Percentiles rank a stretch among this genome's conserved stretches.
Conservation (phyloP, 1,140 invertebrate species). For the Harlomillsia oculata region DNA sequence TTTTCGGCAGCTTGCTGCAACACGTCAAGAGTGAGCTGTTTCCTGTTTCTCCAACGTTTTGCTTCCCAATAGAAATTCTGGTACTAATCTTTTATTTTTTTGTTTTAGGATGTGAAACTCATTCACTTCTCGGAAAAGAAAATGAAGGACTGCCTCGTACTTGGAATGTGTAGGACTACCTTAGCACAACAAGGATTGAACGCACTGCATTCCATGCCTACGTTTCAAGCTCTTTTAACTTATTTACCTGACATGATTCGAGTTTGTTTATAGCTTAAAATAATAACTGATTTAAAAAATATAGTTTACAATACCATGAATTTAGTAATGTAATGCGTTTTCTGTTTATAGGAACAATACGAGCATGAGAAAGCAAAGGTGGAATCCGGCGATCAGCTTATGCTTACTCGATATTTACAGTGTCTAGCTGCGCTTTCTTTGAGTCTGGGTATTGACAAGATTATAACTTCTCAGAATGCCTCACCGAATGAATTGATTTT, state of each 20-base stretch:
- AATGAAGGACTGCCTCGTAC: slow-evolving; percentile 42
- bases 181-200: slow-evolving; percentile 48
- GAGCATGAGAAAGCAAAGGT: slow-evolving; percentile 49
- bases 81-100: not conserved
- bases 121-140: slow-evolving; percentile 43
- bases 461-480: slow-evolving; percentile 45
- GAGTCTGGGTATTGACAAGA: slow-evolving; percentile 47
- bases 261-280: slow-evolving; percentile 2
- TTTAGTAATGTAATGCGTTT: too few relatives aligned
- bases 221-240: slow-evolving; percentile 46
- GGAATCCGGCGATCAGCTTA: slow-evolving; percentile 50
- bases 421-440: slow-evolving; percentile 49
- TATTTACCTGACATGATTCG: slow-evolving; percentile 43
- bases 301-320: too few relatives aligned
- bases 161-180: slow-evolving; percentile 45
- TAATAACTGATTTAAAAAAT: not conserved
- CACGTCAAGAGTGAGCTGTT: slow-evolving; percentile 44
- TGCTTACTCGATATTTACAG: slow-evolving; percentile 53
- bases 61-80: not conserved
- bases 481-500: too few relatives aligned
- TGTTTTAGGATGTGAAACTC: slow-evolving; percentile 44
- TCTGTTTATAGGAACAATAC: slow-evolving; percentile 52
- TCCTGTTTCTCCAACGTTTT: not conserved
- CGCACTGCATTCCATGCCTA: slow-evolving; percentile 49
- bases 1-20: slow-evolving; percentile 47